Evolutionary conservation across 2,797 vertebrate species (phyloP).

Genomic region (Apogon talboti): DNA sequence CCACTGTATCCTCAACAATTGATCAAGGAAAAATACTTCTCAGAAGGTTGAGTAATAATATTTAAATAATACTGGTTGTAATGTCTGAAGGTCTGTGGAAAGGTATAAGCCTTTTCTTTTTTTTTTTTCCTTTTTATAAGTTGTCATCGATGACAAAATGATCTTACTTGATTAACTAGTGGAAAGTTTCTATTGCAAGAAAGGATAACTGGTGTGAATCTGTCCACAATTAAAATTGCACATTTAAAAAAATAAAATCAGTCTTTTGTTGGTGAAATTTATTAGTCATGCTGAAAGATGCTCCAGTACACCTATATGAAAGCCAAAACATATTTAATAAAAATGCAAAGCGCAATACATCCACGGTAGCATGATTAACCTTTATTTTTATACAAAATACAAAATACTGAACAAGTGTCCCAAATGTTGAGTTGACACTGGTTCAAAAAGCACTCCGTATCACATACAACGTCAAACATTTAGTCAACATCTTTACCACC

Average conservation of each 20-base stretch:
- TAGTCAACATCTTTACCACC: constrained; percentile 35
- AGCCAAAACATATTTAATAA: not conserved
- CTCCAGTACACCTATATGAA: constrained; percentile 1
- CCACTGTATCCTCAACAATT: not conserved
- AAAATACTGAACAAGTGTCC: constrained; percentile 76
- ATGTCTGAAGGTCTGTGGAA: not conserved
- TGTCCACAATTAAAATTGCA: constrained; percentile 25
- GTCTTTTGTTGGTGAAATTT: too few species aligned
- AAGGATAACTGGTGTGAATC: not conserved
- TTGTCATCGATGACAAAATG: constrained; percentile 23
- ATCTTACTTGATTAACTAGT: constrained; percentile 7
- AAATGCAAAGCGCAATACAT: constrained; percentile 4
- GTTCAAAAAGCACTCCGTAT: constrained; percentile 58
- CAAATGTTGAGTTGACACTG: constrained; percentile 52
- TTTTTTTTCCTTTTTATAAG: not conserved
- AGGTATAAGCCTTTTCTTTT: too few species aligned
- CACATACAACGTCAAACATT: constrained; percentile 55
- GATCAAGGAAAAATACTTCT: not conserved
- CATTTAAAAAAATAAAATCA: not conserved
- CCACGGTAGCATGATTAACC: constrained; percentile 40
- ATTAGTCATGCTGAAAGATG: too few species aligned
- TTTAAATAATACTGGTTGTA: not conserved
- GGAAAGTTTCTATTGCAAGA: constrained; percentile 23
- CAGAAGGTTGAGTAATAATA: not conserved
- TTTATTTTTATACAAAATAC: constrained; percentile 87